Conservation (phyloP, 2,888 invertebrate species). For the Petrolisthes cinctipes region DNA sequence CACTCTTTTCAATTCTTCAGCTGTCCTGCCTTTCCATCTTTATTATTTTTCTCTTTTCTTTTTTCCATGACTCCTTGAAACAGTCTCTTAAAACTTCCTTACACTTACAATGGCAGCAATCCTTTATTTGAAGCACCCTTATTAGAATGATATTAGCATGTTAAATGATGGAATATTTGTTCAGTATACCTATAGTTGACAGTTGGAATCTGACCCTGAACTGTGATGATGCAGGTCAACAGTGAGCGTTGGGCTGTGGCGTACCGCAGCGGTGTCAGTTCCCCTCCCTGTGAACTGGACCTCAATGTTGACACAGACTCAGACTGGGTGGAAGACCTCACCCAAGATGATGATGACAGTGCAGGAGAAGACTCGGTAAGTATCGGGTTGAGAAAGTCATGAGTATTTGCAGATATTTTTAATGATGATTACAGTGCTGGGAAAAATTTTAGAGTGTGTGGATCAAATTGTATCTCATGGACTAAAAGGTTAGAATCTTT, state of each 20-base stretch:
- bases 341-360: slow-evolving; percentile 90
- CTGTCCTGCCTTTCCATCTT: not conserved
- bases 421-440: no score
- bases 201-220: not conserved
- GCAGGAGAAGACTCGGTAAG: slow-evolving; percentile 86
- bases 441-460: no score
- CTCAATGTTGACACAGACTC: slow-evolving; percentile 75
- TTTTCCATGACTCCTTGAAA: no score
- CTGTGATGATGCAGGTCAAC: slow-evolving; percentile 36
- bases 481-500: not conserved
- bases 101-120: no score
- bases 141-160: not conserved
- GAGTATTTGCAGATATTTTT: not conserved
- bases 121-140: no score
- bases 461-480: no score
- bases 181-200: not conserved
- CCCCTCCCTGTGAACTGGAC: slow-evolving; percentile 64
- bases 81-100: no score
- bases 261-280: slow-evolving; percentile 56
- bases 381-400: not conserved
- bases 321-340: slow-evolving; percentile 88
- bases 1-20: no score
- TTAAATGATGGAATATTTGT: not conserved
- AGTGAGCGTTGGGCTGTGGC: slow-evolving; percentile 61
- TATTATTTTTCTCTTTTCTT: no score